phyloP scores from a whole-genome alignment of 2,113 vertebrate species.

The Petromus typicus region DNA sequence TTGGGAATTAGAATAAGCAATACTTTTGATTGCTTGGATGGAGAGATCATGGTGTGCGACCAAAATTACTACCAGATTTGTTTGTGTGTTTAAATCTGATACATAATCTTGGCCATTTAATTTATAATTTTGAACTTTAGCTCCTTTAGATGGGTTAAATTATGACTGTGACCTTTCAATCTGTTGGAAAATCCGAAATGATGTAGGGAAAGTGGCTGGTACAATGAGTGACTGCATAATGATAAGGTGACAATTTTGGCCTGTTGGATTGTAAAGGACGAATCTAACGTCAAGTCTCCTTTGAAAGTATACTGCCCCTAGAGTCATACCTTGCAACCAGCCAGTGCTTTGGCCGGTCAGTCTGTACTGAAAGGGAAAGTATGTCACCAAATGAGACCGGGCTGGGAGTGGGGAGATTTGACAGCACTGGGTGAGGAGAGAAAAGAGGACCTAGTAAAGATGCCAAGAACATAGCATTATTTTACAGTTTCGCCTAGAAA shows the following conservation, averaged over 20 bases:
- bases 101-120: not conserved
- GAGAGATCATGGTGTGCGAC: not conserved
- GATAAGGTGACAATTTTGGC: not conserved
- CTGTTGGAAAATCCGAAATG: not conserved
- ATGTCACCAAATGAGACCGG: not conserved
- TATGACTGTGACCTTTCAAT: not conserved
- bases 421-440: not conserved
- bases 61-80: not conserved
- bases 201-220: not conserved
- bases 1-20: not conserved
- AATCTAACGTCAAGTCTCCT: not conserved
- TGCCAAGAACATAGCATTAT: not conserved
- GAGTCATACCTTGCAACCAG: not conserved
- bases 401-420: not conserved
- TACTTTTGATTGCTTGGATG: not conserved
- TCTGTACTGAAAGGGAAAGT: not conserved
- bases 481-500: not conserved
- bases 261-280: not conserved
- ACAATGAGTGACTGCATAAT: not conserved
- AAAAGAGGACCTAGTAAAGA: not conserved
- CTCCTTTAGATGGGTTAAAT: not conserved
- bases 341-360: not conserved
- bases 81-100: slow-evolving; percentile 43
- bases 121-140: not conserved
- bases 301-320: not conserved